Evolutionary conservation across 2,113 vertebrate species (phyloP).

Genomic region (Pica pica): DNA sequence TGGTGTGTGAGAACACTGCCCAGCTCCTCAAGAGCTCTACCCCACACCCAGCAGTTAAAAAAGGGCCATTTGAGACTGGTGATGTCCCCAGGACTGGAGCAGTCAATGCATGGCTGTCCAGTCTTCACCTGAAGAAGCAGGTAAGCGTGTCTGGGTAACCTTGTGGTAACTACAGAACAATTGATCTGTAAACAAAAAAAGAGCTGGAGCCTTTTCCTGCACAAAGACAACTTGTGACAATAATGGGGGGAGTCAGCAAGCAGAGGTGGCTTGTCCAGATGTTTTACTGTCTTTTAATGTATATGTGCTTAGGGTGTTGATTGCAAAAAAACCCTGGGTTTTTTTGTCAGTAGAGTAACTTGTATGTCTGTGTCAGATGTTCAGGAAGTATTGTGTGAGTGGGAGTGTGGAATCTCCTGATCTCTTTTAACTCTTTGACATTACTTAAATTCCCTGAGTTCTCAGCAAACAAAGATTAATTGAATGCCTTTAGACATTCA

Average conservation of each 20-base stretch:
- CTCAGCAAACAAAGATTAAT: conserved; percentile 54
- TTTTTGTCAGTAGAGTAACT: neutral
- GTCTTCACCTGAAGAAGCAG: neutral
- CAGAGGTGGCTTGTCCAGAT: neutral
- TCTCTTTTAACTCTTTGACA: conserved; percentile 45
- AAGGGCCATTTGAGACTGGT: neutral
- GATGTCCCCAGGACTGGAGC: neutral
- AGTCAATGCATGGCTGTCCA: neutral
- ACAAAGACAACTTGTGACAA: neutral
- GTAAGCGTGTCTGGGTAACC: neutral
- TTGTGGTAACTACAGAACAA: neutral
- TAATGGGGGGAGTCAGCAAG: neutral
- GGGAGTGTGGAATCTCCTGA: neutral
- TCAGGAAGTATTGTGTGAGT: neutral
- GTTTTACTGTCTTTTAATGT: neutral
- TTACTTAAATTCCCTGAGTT: conserved; percentile 25
- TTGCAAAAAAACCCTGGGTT: neutral
- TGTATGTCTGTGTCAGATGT: neutral
- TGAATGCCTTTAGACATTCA: conserved; percentile 29
- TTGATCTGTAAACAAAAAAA: neutral
- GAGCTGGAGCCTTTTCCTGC: neutral
- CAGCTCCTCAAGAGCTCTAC: neutral
- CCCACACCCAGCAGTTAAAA: neutral
- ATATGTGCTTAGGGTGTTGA: neutral
- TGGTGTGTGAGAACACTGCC: neutral